Evolutionary conservation across 2,888 invertebrate species (phyloP).

Genomic region (Macrophya alboannulata): DNA sequence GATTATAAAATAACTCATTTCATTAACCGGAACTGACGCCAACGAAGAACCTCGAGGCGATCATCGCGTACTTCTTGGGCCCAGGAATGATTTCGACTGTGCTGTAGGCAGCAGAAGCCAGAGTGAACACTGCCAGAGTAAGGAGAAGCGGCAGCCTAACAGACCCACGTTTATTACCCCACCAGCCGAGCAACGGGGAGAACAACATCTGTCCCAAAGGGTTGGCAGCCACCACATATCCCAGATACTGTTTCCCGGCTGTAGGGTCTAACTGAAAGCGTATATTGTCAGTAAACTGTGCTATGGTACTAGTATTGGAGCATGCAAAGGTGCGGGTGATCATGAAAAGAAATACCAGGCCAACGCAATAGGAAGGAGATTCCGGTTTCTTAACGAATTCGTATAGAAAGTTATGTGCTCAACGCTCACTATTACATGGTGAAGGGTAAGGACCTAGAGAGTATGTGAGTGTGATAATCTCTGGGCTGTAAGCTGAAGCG

Average conservation of each 20-base stretch:
- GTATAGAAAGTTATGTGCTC: constrained; percentile 18
- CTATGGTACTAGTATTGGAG: background rate
- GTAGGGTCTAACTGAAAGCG: constrained; percentile 88
- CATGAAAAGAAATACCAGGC: background rate
- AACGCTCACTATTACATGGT: background rate
- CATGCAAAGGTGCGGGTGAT: background rate
- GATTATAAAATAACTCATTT: constrained; percentile 50
- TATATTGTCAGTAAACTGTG: background rate
- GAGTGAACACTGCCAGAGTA: constrained; percentile 87
- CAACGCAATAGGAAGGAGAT: constrained; percentile 16
- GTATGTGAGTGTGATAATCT: constrained; percentile 3
- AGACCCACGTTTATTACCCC: constrained; percentile 89
- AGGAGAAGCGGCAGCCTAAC: constrained; percentile 88
- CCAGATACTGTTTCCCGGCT: constrained; percentile 92
- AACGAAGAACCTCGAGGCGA: constrained; percentile 89
- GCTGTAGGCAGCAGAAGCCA: constrained; percentile 89
- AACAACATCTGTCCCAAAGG: constrained; percentile 94
- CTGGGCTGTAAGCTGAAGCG: background rate
- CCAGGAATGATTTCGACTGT: constrained; percentile 87
- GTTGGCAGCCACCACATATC: constrained; percentile 92
- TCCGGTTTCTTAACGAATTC: constrained; percentile 6
- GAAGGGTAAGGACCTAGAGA: background rate
- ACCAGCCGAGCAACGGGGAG: constrained; percentile 92
- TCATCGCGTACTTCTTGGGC: constrained; percentile 88
- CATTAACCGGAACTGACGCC: constrained; percentile 90